Base-by-base conservation (phyloP, 2,797 vertebrate species). In the Microctenopoma lineatum region DNA sequence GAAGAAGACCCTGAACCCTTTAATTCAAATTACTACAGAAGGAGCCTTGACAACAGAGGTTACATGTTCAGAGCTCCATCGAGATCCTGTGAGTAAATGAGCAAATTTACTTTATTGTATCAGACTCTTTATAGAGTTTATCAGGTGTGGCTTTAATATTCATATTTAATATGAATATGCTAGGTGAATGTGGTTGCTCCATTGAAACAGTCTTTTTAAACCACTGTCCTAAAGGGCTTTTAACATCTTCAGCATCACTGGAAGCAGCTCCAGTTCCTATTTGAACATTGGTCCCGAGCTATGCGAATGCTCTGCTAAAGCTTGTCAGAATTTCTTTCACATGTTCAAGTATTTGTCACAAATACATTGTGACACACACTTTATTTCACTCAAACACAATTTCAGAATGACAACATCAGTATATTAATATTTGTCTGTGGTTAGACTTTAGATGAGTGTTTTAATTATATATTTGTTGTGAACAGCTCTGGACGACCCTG, bases 41-140 rank as follows among this genome's bases (percentile, higher is more conserved):
- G 98, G 54, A 99, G 96, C 83, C 95, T 99, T 2, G 98, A 99
- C 84, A 98, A 98, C 92, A 96, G 93, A 25, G 98, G 97, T 66
- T 99, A 97, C 77, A 92, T 99, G 88, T 99, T 99, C 92, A 96
- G 96, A 86, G 93, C 97, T 0, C 96, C 96, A 3, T 87, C 86
- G 14, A 94, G 92, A 86, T 92, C 95, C 1, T 81, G 98, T 99
- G 81, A 91, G 97, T 93, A 53, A 45, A 69, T 59, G 34, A 68
- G 47, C 4, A 59, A 12, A 45, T 18, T 3, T 10, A 4, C 21
- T 59, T 39, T 26, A 38, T 5, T 4, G n/a, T 26, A 21, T 21
- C 21, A 21, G 21, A 21, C 21, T 21, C 21, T 21, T 21, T 21
- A 21, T 21, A 21, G 21, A 21, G 21, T 21, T 21, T 21, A 21